These are phyloP conservation scores for Tolypeutes matacus DNA, from an alignment of 2,797 vertebrate genomes.

Conservation along the genomic window DNA sequence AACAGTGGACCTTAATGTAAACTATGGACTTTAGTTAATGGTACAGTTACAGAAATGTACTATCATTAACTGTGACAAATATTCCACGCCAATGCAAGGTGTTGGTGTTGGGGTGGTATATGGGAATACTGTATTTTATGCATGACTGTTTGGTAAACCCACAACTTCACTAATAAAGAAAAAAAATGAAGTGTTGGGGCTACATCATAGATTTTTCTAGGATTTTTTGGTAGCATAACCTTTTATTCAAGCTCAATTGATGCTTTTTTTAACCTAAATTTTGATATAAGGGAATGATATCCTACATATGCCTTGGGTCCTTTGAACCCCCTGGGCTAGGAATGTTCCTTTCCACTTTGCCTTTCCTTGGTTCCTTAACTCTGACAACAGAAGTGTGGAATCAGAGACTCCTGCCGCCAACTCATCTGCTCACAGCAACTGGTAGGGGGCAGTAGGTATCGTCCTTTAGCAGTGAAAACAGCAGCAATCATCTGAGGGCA, in stretches of 20 bases:
- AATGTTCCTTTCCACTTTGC: not conserved
- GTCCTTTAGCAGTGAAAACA: constrained; percentile 45
- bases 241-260: constrained; percentile 21
- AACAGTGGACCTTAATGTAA: too few species aligned
- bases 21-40: too few species aligned
- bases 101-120: too few species aligned
- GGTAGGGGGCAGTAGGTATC: not conserved
- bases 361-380: constrained; percentile 52
- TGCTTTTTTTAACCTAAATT: not conserved
- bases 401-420: constrained; percentile 36
- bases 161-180: too few species aligned
- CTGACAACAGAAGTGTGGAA: not conserved
- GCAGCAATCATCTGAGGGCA: constrained; percentile 48
- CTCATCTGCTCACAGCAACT: constrained; percentile 62
- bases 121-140: too few species aligned
- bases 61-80: too few species aligned
- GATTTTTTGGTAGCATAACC: not conserved
- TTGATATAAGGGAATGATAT: constrained; percentile 14
- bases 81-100: too few species aligned
- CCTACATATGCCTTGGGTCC: not conserved
- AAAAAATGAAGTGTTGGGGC: constrained; percentile 35
- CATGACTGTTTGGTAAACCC: too few species aligned
- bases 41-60: too few species aligned
- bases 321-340: not conserved
- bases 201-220: constrained; percentile 47